These are phyloP conservation scores for Chionomys nivalis DNA, from an alignment of 2,113 vertebrate genomes.

Conservation along the genomic window DNA sequence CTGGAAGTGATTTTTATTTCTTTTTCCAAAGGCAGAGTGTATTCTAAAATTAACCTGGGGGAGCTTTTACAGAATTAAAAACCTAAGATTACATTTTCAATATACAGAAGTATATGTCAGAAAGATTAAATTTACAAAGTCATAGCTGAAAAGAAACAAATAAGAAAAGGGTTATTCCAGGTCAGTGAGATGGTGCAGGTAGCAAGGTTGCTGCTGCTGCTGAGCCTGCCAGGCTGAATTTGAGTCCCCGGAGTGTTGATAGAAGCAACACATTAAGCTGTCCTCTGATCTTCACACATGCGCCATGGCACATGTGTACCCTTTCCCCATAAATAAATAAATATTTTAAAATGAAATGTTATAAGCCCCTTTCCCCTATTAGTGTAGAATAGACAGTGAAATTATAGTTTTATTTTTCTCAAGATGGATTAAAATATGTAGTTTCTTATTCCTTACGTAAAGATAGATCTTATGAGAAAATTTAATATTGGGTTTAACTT, in stretches of 20 bases:
- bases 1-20: neutral
- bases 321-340: neutral
- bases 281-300: neutral
- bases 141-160: constrained; percentile 1
- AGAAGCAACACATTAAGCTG: neutral
- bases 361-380: neutral
- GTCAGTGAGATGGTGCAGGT: no score
- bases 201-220: no score
- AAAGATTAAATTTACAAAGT: constrained; percentile 1
- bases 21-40: neutral
- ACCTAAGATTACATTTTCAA: neutral
- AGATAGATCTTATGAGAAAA: neutral
- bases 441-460: constrained; percentile 10
- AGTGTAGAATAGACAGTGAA: neutral
- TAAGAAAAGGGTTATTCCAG: neutral
- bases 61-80: neutral
- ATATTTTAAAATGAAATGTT: neutral
- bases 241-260: neutral
- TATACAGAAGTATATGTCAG: neutral
- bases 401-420: neutral
- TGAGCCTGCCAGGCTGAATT: neutral
- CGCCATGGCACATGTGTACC: neutral
- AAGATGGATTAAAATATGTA: neutral
- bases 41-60: constrained; percentile 8
- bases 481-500: neutral